Percentiles rank a stretch among this genome's conserved stretches.
phyloP scores from a whole-genome alignment of 2,113 vertebrate genomes.

The Kryptolebias marmoratus region DNA sequence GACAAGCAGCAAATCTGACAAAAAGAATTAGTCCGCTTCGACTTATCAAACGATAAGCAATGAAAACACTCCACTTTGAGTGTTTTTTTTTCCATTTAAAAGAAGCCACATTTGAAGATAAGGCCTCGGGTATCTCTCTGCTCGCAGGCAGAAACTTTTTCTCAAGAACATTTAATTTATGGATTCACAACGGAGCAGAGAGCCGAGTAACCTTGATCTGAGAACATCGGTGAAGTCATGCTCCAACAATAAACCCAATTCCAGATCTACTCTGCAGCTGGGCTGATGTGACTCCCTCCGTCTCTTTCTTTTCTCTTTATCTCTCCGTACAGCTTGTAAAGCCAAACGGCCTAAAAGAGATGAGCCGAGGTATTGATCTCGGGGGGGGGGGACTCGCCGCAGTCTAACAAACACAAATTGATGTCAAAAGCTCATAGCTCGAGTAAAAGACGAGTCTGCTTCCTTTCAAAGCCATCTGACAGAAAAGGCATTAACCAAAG shows the following conservation, averaged over 20 bases:
- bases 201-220: conserved; percentile 37
- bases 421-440: conserved; percentile 70
- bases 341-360: conserved; percentile 65
- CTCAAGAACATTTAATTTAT: conserved; percentile 13
- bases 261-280: conserved; percentile 56
- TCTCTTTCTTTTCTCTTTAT: conserved; percentile 67
- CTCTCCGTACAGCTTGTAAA: conserved; percentile 75
- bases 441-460: conserved; percentile 53
- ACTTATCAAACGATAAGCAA: not conserved
- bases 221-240: conserved; percentile 52
- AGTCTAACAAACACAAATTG: conserved; percentile 73
- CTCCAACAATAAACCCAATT: conserved; percentile 68
- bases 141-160: not conserved
- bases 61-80: not conserved
- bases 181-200: conserved; percentile 15
- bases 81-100: too few relatives aligned
- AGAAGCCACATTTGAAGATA: not conserved
- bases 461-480: conserved; percentile 33
- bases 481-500: conserved; percentile 43
- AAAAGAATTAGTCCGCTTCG: not conserved
- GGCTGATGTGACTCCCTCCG: conserved; percentile 54
- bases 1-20: conserved; percentile 28
- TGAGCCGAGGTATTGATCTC: conserved; percentile 75
- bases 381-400: conserved; percentile 47
- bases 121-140: not conserved